A percentile compares a stretch with the other conserved stretches of the same genome.
Conservation (phyloP, 1,140 invertebrate species). For the Drosophila yakuba region DNA sequence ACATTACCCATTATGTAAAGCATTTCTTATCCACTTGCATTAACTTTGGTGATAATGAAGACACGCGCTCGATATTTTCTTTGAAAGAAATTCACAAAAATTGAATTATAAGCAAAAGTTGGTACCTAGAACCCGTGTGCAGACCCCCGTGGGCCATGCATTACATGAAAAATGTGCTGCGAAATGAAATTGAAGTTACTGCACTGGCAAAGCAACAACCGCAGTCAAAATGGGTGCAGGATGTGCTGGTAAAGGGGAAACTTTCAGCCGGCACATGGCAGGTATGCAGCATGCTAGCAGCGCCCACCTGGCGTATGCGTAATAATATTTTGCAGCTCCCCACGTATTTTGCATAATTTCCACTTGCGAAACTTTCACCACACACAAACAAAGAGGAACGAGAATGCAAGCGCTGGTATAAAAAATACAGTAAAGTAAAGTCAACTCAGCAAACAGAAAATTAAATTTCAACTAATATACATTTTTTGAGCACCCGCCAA, state of each 20-base stretch:
- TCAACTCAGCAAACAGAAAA: conserved; percentile 59
- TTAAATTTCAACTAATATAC: conserved; percentile 76
- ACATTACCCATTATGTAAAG: background rate
- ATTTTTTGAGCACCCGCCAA: conserved; percentile 62
- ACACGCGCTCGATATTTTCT: conserved; percentile 20
- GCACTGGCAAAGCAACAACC: conserved; percentile 54
- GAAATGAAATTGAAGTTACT: conserved; percentile 75
- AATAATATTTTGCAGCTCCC: conserved; percentile 68
- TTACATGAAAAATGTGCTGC: conserved; percentile 64
- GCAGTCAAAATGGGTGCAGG: conserved; percentile 25
- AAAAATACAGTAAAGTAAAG: conserved; percentile 13
- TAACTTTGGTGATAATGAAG: conserved; percentile 28
- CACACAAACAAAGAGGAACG: conserved; percentile 57
- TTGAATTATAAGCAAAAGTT: conserved; percentile 51
- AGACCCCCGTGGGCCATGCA: conserved; percentile 6
- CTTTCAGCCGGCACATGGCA: conserved; percentile 58
- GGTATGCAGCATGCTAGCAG: conserved; percentile 40
- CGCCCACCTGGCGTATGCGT: conserved; percentile 72
- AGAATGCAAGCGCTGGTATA: conserved; percentile 22
- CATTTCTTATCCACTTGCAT: conserved; percentile 2
- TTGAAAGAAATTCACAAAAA: conserved; percentile 30
- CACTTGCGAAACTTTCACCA: conserved; percentile 70
- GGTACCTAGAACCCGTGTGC: conserved; percentile 9
- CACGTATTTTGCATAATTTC: conserved; percentile 78
- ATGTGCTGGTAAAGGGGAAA: conserved; percentile 37